Percentiles rank a stretch among this genome's conserved stretches.
Conservation (phyloP, 2,797 vertebrate species). For the Sebastes umbrosus region DNA sequence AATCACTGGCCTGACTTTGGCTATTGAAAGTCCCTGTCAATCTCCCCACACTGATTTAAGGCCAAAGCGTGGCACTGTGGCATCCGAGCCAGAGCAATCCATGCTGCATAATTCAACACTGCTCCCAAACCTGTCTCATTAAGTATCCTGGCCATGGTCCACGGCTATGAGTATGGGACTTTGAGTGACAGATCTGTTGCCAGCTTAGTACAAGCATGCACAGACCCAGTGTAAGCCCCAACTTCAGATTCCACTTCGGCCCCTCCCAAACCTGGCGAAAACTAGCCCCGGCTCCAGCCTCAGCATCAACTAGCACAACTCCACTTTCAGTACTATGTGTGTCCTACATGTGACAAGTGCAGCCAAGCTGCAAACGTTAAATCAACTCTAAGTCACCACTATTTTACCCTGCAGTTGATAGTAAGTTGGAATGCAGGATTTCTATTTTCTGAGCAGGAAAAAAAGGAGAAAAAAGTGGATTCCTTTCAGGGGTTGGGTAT, state of each 20-base stretch:
- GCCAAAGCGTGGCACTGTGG: slow-evolving; percentile 50
- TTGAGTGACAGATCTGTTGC: slow-evolving; percentile 72
- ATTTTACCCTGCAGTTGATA: slow-evolving; percentile 4
- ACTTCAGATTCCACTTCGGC: slow-evolving; percentile 24
- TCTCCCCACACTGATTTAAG: slow-evolving; percentile 67
- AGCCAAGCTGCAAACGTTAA: neutral
- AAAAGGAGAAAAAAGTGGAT: neutral
- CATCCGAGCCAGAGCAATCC: slow-evolving; percentile 57
- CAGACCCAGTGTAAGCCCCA: slow-evolving; percentile 31
- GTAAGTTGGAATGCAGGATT: neutral
- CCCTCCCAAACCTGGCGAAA: slow-evolving; percentile 10
- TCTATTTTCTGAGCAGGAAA: neutral
- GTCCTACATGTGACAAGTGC: neutral
- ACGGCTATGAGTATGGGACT: slow-evolving; percentile 53
- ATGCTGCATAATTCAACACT: slow-evolving; percentile 77
- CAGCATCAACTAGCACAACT: slow-evolving; percentile 9
- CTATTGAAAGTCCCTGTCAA: slow-evolving; percentile 64
- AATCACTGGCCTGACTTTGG: slow-evolving; percentile 56
- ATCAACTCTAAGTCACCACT: neutral
- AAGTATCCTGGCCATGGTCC: slow-evolving; percentile 70
- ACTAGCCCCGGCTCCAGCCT: neutral
- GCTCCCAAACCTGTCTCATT: slow-evolving; percentile 79
- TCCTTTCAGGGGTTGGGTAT: neutral
- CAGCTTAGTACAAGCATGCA: slow-evolving; percentile 61
- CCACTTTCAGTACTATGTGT: neutral